A percentile compares a stretch with the other conserved stretches of the same genome.
These are phyloP conservation scores for Willowsia nigromaculata DNA, from an alignment of 2,888 invertebrate species.

Conservation along the genomic window DNA sequence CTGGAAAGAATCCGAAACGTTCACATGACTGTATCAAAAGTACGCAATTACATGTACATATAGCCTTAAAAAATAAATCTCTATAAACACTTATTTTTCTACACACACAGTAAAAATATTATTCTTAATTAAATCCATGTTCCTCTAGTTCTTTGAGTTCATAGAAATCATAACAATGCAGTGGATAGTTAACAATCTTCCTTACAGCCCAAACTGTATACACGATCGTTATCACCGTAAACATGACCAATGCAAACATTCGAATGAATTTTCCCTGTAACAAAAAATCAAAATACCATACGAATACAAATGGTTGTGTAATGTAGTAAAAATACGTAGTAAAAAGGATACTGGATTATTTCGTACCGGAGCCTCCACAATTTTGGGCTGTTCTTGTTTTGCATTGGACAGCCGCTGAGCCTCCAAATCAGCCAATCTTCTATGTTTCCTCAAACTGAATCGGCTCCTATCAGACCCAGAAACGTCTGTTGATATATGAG, in stretches of 20 bases:
- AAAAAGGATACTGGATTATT: background rate
- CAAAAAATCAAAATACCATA: background rate
- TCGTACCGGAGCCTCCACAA: background rate
- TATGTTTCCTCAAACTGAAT: background rate
- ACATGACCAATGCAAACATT: background rate
- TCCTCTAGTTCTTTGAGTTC: conserved; percentile 16
- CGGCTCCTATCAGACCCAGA: background rate
- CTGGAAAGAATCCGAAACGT: too few species aligned
- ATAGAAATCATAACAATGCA: conserved; percentile 42
- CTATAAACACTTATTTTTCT: too few species aligned
- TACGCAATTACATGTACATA: too few species aligned
- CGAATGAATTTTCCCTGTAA: conserved; percentile 38
- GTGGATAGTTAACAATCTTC: conserved; percentile 21
- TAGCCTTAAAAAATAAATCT: too few species aligned
- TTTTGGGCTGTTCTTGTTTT: background rate
- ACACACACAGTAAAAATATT: too few species aligned
- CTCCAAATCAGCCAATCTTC: background rate
- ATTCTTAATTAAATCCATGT: conserved; percentile 1
- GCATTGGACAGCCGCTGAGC: too few species aligned
- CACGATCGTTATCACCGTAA: background rate
- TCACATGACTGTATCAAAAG: too few species aligned
- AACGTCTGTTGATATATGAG: background rate
- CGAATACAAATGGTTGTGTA: too few species aligned
- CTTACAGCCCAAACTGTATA: conserved; percentile 36
- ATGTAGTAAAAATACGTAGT: too few species aligned